Conservation (phyloP, 2,113 vertebrate species). For the Odontesthes bonariensis region DNA sequence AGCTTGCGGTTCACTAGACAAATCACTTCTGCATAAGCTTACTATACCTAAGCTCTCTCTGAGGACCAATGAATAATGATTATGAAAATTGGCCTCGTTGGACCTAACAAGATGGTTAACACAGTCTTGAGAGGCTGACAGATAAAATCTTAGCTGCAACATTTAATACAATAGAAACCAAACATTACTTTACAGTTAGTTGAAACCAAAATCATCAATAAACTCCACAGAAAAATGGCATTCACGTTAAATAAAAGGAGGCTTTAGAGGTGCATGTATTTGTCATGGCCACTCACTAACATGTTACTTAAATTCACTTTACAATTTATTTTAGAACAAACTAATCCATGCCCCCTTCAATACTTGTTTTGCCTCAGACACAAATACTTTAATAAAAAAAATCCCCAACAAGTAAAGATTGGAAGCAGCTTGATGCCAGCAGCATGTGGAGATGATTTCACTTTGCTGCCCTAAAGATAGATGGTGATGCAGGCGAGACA, state of each 20-base stretch:
- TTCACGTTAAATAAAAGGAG: slow-evolving; percentile 40
- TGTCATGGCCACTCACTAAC: slow-evolving; percentile 78
- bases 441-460: slow-evolving; percentile 81
- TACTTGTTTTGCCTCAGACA: slow-evolving; percentile 83
- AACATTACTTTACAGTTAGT: too few relatives aligned
- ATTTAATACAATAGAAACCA: slow-evolving; percentile 12
- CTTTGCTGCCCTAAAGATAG: slow-evolving; percentile 83
- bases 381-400: slow-evolving; percentile 80
- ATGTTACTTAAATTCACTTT: slow-evolving; percentile 12
- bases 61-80: slow-evolving; percentile 62
- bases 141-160: slow-evolving; percentile 7
- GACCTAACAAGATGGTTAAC: slow-evolving; percentile 46
- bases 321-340: slow-evolving; percentile 73
- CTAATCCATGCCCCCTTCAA: slow-evolving; percentile 75
- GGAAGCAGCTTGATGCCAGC: slow-evolving; percentile 53
- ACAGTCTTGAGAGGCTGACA: slow-evolving; percentile 9
- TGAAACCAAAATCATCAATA: slow-evolving; percentile 15
- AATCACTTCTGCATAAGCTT: slow-evolving; percentile 57
- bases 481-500: slow-evolving; percentile 81
- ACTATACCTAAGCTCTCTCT: slow-evolving; percentile 46
- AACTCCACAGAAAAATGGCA: slow-evolving; percentile 2
- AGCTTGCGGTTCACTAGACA: slow-evolving; percentile 60
- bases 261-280: slow-evolving; percentile 80
- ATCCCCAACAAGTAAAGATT: slow-evolving; percentile 78
- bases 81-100: slow-evolving; percentile 63